Conservation (phyloP, 2,113 vertebrate genomes). For the Alouatta palliata region DNA sequence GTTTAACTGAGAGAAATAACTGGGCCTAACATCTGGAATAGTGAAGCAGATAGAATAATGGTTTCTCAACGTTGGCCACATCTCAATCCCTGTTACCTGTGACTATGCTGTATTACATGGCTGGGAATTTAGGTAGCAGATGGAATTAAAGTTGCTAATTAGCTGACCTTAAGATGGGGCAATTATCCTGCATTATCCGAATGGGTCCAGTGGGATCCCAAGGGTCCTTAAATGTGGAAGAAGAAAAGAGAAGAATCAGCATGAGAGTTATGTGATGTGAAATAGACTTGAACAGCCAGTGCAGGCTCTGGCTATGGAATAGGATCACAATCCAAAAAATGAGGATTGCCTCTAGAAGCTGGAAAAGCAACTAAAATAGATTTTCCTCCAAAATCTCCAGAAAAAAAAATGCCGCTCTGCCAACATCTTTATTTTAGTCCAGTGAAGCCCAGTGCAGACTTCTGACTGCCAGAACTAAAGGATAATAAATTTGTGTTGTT, state of each 20-base stretch:
- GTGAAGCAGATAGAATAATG: not conserved
- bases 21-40: not conserved
- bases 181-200: not conserved
- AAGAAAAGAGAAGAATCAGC: not conserved
- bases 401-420: not conserved
- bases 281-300: accelerated
- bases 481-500: not conserved
- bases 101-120: not conserved
- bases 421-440: not conserved
- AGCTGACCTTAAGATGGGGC: not conserved
- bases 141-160: not conserved
- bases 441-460: not conserved
- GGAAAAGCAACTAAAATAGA: not conserved
- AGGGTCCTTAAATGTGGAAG: not conserved
- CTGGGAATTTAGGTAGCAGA: not conserved
- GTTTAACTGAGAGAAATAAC: not conserved
- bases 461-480: not conserved
- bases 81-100: not conserved
- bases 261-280: not conserved
- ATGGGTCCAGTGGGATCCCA: accelerated
- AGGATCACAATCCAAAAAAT: accelerated
- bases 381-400: not conserved
- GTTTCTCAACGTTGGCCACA: no score
- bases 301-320: not conserved
- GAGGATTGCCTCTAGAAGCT: not conserved